Evolutionary conservation across 2,888 invertebrate species (phyloP), one percentile per base, ranked within the genome.

Genomic region (Eutolmus rufibarbis): DNA sequence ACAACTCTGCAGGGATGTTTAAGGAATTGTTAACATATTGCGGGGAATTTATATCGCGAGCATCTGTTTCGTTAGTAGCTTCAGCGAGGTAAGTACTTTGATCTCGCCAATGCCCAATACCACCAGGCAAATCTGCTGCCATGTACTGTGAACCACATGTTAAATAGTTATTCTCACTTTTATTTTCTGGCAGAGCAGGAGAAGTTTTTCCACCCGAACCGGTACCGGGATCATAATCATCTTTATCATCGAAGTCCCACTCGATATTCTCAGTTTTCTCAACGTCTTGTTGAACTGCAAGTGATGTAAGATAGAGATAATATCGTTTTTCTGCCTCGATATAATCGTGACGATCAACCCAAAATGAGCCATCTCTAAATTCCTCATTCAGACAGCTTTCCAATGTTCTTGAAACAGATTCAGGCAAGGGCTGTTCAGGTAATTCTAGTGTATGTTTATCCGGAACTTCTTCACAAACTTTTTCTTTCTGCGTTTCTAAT

Each of bases 61-160:
- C 66, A 66, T 34, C 31, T 31, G 19, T 31, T 77, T 86, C 51
- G 78, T 79, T 79, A 86, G 23, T 92, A 87, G 94, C 93, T 92
- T 95, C 95, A 90, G 95, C 94, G 90, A 97, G 93, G 91, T 96
- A 96, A 82, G 97, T 96, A 91, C 96, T 96, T 91, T 96, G 95
- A 91, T 96, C 97, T 91, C 95, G 95, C 96, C 96, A 97, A 91
- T 96, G 95, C 92, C 96, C 96, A 90, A 97, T 94, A 87, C 96
- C 96, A 88, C 96, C 96, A 7, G 97, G 97, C 89, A 97, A 93
- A 92, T 96, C 96, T 91, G 96, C 95, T 81, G 95, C 94, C 90
- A 95, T 94, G 90, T 95, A 95, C 90, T 95, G 95, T 16, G 96
- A 95, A 56, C 93, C 93, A 79, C 94, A 94, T 88, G 90, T 91